phyloP scores from a whole-genome alignment of 1,140 invertebrate species.

The Aphis gossypii region DNA sequence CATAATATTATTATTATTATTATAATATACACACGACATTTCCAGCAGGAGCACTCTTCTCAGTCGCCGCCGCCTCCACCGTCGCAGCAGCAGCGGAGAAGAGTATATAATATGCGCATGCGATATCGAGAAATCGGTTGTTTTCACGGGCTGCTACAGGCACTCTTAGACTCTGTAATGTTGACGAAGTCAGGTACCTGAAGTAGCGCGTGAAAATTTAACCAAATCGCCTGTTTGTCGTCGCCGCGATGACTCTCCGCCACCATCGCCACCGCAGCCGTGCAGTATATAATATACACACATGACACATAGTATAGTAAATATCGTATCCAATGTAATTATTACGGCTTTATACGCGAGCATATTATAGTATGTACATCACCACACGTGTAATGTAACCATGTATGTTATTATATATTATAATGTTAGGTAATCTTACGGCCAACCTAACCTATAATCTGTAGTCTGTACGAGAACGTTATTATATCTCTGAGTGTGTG shows the following conservation, averaged over 20 bases:
- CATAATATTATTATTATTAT: not conserved
- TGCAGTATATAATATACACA: not conserved
- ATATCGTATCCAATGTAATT: not conserved
- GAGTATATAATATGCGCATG: not conserved
- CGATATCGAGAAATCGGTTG: constrained; percentile 21
- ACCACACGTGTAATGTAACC: not conserved
- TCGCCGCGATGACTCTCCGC: not conserved
- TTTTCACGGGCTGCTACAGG: constrained; percentile 57
- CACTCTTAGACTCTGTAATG: constrained; percentile 50
- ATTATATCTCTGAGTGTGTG: not conserved
- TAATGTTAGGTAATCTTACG: not conserved
- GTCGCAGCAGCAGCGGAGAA: not conserved
- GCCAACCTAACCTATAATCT: not conserved
- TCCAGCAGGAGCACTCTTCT: constrained; percentile 25
- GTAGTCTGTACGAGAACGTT: not conserved
- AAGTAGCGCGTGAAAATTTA: constrained; percentile 90
- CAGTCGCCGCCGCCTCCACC: not conserved
- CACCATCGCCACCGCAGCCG: not conserved
- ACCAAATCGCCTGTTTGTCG: constrained; percentile 22
- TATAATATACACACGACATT: not conserved
- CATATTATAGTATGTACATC: not conserved
- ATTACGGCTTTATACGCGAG: not conserved
- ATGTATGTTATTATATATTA: not conserved
- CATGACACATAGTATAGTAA: not conserved
- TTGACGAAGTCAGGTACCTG: constrained; percentile 88